These are phyloP conservation scores for Penaeus indicus DNA, from an alignment of 1,140 invertebrate genomes.

Conservation along the genomic window DNA sequence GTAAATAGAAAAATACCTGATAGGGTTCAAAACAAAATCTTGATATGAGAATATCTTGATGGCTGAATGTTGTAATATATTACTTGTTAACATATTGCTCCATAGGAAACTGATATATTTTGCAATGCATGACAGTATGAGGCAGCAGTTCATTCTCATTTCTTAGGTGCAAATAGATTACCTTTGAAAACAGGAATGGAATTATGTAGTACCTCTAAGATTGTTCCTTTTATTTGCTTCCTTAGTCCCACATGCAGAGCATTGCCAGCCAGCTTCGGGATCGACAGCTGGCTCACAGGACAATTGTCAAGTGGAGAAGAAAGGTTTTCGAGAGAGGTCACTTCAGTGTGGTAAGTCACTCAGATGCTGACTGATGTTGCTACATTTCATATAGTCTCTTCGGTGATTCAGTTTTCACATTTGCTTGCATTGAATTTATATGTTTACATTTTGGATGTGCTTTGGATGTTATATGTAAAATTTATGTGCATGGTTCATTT, in stretches of 20 bases:
- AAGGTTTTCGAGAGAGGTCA: slow-evolving; percentile 12
- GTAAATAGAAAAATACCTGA: too few species aligned
- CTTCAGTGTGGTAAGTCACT: slow-evolving; percentile 9
- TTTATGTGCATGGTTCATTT: too few species aligned
- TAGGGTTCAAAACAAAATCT: too few species aligned
- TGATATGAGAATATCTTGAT: too few species aligned
- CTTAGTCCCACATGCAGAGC: slow-evolving; percentile 18
- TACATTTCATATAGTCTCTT: background rate
- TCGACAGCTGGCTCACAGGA: background rate
- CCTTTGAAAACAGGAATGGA: background rate
- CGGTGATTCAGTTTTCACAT: background rate
- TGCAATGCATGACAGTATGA: too few species aligned
- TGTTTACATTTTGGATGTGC: too few species aligned
- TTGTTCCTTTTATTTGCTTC: background rate
- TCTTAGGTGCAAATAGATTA: background rate
- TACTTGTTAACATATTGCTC: too few species aligned
- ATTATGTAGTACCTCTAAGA: background rate
- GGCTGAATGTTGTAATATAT: too few species aligned
- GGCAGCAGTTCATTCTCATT: background rate
- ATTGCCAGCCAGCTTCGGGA: slow-evolving; percentile 19
- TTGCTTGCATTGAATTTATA: background rate
- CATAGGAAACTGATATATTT: too few species aligned
- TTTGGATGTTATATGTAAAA: too few species aligned
- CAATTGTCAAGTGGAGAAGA: slow-evolving; percentile 26
- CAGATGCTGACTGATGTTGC: background rate